Evolutionary conservation across 2,888 invertebrate genomes (phyloP), one percentile per base, ranked within the genome.

Genomic region (Erebia aethiops): DNA sequence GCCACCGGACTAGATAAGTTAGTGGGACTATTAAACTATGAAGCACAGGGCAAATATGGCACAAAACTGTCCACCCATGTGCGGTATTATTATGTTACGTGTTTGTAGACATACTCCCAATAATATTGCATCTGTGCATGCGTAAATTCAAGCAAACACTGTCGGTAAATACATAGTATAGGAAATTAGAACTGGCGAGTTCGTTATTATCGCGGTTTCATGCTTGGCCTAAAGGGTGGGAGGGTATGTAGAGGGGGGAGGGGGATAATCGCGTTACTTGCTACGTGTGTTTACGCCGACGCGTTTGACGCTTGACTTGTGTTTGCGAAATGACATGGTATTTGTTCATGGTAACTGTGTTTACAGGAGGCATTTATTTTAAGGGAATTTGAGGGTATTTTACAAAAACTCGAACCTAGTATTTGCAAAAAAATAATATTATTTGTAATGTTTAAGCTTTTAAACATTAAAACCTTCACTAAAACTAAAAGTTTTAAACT

Each of bases 141-240:
- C 56, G 66, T 66, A 57, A 66, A 56, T 57, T 43, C 54, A 46
- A 46, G 66, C 66, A 66, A 66, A 66, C 62, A 62, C 21, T 18
- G 66, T 43, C 43, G 56, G 66, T 57, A 65, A 68, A 65, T 65
- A 68, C 52, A 83, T 81, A 79, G 81, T 80, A 80, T 82, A 79
- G 79, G 80, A 80, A 80, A 83, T 83, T 81, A 82, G 79, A 80
- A 81, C 77, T 80, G 78, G 78, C 78, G 79, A 80, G 82, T 84
- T 83, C 81, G 81, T 84, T 83, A 84, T 84, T 85, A 85, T 80
- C 79, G 79, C 76, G 79, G 82, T 83, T 83, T 75, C 73, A 75
- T 60, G 76, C 72, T 67, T 64, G 70, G 69, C 67, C 62, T 62
- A 18, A 69, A 52, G 69, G 57, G 62, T 52, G 49, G 26, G 65